phyloP scores from a whole-genome alignment of 2,888 invertebrate genomes.

The Hyalella azteca region DNA sequence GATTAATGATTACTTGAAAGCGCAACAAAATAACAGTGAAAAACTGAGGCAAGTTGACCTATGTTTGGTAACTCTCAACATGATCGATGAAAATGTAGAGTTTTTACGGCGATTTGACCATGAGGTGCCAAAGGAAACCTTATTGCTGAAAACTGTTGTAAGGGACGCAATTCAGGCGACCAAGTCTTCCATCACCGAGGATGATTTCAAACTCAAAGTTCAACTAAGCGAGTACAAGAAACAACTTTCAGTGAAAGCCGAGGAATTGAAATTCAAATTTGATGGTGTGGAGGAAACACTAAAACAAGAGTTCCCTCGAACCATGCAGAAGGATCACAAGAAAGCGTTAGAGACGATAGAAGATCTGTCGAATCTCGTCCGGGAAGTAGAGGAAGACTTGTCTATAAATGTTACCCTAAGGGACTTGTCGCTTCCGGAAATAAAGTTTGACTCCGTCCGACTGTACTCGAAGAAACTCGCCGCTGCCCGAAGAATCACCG shows the following conservation, averaged over 20 bases:
- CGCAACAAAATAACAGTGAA: conserved; percentile 1
- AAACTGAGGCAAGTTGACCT: background rate
- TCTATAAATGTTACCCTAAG: conserved; percentile 43
- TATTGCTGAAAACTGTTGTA: background rate
- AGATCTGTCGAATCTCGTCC: conserved; percentile 40
- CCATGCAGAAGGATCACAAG: conserved; percentile 30
- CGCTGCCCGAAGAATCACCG: conserved; percentile 47
- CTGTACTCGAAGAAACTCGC: conserved; percentile 42
- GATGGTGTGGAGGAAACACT: conserved; percentile 38
- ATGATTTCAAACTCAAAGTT: conserved; percentile 11
- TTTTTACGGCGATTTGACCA: background rate
- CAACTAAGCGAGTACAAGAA: conserved; percentile 20
- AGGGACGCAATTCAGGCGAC: background rate
- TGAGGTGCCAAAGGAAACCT: background rate
- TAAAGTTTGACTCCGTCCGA: conserved; percentile 46
- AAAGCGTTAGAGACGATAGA: conserved; percentile 40
- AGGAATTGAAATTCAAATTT: conserved; percentile 27
- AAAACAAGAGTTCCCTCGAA: conserved; percentile 42
- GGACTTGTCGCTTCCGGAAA: conserved; percentile 39
- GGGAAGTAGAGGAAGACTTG: conserved; percentile 42
- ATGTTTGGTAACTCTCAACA: background rate
- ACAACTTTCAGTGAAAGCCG: background rate
- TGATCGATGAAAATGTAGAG: background rate
- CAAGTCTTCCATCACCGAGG: background rate
- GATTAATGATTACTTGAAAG: background rate